Percentiles rank a stretch among this genome's conserved stretches.
Evolutionary conservation across 2,888 invertebrate genomes (phyloP).

Genomic region (Sminthurides aquaticus): DNA sequence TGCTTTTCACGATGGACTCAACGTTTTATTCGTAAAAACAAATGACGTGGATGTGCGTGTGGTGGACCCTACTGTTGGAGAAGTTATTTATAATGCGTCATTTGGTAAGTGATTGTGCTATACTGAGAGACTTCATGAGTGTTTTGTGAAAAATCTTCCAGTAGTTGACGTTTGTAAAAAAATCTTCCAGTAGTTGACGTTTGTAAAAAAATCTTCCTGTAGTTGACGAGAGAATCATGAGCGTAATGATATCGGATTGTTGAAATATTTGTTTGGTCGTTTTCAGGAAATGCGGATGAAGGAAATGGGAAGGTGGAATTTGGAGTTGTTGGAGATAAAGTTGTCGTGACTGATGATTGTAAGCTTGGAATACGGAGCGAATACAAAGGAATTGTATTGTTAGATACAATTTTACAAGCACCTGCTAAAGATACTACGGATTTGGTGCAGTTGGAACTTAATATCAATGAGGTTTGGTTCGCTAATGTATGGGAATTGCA

Average conservation of each 20-base stretch:
- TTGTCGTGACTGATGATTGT: conserved; percentile 73
- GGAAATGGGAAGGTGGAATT: conserved; percentile 5
- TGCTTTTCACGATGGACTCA: conserved; percentile 44
- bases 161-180: no score
- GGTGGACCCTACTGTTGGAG: conserved; percentile 43
- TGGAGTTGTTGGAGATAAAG: conserved; percentile 62
- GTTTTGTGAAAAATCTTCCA: no score
- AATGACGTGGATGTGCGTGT: conserved; percentile 40
- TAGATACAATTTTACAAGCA: conserved; percentile 82
- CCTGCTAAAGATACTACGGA: conserved; percentile 63
- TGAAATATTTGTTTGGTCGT: conserved; percentile 6
- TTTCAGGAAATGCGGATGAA: conserved; percentile 1
- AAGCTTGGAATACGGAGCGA: conserved; percentile 78
- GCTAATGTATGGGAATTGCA: no score
- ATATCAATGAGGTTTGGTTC: conserved; percentile 80
- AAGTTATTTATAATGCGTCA: conserved; percentile 40
- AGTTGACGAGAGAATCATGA: no score
- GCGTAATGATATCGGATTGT: no score
- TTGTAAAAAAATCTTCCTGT: no score
- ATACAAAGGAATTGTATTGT: conserved; percentile 79
- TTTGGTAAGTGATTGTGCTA: conserved; percentile 30
- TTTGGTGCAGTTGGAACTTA: conserved; percentile 71
- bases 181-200: no score
- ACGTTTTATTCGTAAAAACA: conserved; percentile 44
- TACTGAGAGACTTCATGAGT: no score